Evolutionary conservation across 2,888 invertebrate genomes (phyloP), one percentile per base, ranked within the genome.

Genomic region (Xestia xanthographa): DNA sequence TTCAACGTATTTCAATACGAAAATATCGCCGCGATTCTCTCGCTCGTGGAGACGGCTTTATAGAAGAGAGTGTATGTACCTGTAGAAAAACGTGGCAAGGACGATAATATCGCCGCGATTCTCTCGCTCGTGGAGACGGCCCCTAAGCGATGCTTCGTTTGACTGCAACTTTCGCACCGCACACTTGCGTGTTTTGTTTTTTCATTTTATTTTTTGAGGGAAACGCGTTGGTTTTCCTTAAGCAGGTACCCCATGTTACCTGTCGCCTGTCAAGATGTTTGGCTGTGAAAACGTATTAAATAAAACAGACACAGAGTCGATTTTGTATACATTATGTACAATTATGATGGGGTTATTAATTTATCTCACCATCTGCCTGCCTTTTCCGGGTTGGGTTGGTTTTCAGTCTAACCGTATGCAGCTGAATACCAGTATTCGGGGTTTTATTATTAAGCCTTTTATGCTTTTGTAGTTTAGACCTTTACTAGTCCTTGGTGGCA

Each of bases 201-300:
- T 29, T 17, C 22, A 6, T n/a, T 63, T 63, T n/a, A 34, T n/a
- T 48, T 68, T 48, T 45, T 9, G 1, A 14, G 50, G 48, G 29
- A 26, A 53, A 71, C 22, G 9, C 14, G 0, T 43, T 34, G 72
- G 70, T 1, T 66, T 67, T 78, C 66, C 65, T 50, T 34, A 50
- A 34, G 60, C n/a, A n/a, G n/a, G n/a, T 45, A 60, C 48, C 34
- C 34, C 69, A 26, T 60, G 79, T 78, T 48, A 48, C 38, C 58
- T 68, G 38, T 69, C 58, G 17, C 48, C n/a, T 79, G 58, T n/a
- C 34, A 50, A 68, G 26, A 63, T 26, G 50, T 43, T 43, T 17
- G 11, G 8, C 20, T 2, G 41, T 17, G 56, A 22, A 79, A 34
- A 76, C 6, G 69, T 34, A 26, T 29, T 41, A 58, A 41, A 79